Evolutionary conservation across 2,888 invertebrate genomes (phyloP), one percentile per base, ranked within the genome.

Genomic region (Clitarchus hookeri): DNA sequence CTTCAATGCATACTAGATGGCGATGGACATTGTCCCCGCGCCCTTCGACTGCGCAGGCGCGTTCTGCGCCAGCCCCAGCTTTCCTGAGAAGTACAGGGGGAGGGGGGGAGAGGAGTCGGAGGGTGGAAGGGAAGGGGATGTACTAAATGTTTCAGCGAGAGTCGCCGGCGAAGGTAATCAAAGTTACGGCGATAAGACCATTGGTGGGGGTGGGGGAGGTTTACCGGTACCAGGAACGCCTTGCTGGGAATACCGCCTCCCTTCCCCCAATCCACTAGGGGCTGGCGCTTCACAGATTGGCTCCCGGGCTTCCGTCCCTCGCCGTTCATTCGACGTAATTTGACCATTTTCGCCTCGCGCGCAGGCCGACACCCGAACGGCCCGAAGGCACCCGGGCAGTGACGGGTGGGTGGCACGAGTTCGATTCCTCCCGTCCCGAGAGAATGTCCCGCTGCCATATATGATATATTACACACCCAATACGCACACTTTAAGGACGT

Each of bases 81-180:
- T 36, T 36, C 36, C 36, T 36, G 2, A 36, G 36, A 36, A 36
- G 36, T 36, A 3, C 2, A 36, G 6, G 19, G 53, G 8, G 2
- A 53, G 3, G 53, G 8, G 8, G 53, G 8, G 16, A 8, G n/a
- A 65, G 65, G 48, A 48, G n/a, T 48, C 12, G 48, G 65, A 65
- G 65, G 13, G 16, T 19, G 65, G 23, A 11, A 19, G 48, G 48
- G 36, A 36, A 36, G 48, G 48, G 48, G 65, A 6, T 9, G 23
- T n/a, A 65, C 65, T 65, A 65, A 65, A 65, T 65, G 65, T 65
- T 65, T 65, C 65, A 65, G 65, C 65, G 65, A n/a, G 65, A 65
- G 65, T 65, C 65, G 23, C 65, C 23, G 65, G 65, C 65, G n/a
- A 65, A 65, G 65, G 19, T 65, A 65, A 65, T 65, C 65, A n/a